Evolutionary conservation across 2,113 vertebrate species (phyloP), one percentile per base, ranked within the genome.

Genomic region (Tonatia bakeri): DNA sequence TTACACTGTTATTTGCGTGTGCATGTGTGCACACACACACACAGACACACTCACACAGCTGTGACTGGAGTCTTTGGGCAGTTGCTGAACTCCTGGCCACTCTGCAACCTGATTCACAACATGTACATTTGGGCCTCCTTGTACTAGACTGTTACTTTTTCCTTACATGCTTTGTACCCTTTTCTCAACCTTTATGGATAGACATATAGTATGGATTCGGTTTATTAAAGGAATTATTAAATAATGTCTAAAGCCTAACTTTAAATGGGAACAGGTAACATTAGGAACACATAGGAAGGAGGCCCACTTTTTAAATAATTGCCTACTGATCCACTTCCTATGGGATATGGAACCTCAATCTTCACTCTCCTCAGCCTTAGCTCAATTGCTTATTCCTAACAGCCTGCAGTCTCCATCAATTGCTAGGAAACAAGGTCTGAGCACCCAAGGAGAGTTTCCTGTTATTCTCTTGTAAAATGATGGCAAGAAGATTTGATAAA

Each of bases 341-440:
- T 72, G 1, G 5, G 33, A 77, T 94, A 75, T 81, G 67, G 36
- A 84, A 87, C 38, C 43, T 67, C 69, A 3, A 0, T 83, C 31
- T 94, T 40, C 20, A 79, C 47, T 31, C 17, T 92, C 16, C 15
- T 56, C 16, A 79, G 76, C 31, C 43, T 88, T 85, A 45, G 72
- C 36, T 86, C 80, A 81, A 22, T 72, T 95, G 75, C 36, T 93
- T 87, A 84, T 81, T 95, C 47, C 43, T 88, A 40, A 81, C 47
- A 94, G 91, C 13, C 77, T 16, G 12, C 19, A 87, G n/a, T 33
- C 47, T 96, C 85, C 36, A 36, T 75, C 79, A 89, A 96, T 96
- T 97, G 90, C 96, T 95, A 94, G 95, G 92, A 97, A 95, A 97
- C 82, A 87, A 82, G 65, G 76, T 90, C 92, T 98, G 90, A 92